These are phyloP conservation scores for Cremastinae sp. DNA, from an alignment of 2,888 invertebrate species.

Conservation along the genomic window DNA sequence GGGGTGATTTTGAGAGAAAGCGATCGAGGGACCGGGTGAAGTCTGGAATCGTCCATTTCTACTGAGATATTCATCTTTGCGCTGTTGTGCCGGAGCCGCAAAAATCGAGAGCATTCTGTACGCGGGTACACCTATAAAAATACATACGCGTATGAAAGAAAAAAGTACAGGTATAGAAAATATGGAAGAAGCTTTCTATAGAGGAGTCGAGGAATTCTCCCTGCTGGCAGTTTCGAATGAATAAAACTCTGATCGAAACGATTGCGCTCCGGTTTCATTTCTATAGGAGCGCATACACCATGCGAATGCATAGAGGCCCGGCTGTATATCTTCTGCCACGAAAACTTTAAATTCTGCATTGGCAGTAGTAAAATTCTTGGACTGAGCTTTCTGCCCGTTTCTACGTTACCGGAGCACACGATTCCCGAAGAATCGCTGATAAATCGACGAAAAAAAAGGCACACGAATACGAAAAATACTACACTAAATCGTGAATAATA, in stretches of 20 bases:
- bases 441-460: too few relatives aligned
- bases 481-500: too few relatives aligned
- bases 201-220: not conserved
- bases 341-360: too few relatives aligned
- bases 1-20: conserved; percentile 21
- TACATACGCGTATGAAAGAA: too few relatives aligned
- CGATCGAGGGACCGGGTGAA: conserved; percentile 28
- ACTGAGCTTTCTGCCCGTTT: too few relatives aligned
- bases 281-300: not conserved
- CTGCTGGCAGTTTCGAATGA: conserved; percentile 1
- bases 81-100: conserved; percentile 1
- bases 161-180: not conserved
- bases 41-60: conserved; percentile 5
- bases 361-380: too few relatives aligned
- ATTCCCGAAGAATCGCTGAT: too few relatives aligned
- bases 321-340: too few relatives aligned
- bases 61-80: conserved; percentile 20
- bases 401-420: too few relatives aligned
- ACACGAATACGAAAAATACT: too few relatives aligned
- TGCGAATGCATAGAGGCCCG: too few relatives aligned
- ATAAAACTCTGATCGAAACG: conserved; percentile 23
- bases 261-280: conserved; percentile 17
- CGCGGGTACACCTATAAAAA: too few relatives aligned
- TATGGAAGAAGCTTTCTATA: not conserved
- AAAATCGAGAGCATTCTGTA: not conserved